Evolutionary conservation across 1,140 invertebrate species (phyloP).

Genomic region (Sminthurides bifidus): DNA sequence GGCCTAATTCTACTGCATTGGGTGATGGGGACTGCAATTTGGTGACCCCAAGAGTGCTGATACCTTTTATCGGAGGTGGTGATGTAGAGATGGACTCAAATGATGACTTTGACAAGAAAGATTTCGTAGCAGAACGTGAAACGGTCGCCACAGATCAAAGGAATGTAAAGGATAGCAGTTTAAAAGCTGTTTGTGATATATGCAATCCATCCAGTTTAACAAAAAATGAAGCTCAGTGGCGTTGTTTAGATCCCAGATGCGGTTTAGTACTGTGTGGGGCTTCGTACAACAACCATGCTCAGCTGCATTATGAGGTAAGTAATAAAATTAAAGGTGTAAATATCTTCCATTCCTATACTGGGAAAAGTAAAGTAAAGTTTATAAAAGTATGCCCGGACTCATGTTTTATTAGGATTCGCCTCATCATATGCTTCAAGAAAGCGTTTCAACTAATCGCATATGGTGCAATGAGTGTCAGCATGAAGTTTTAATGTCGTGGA

Average conservation of each 20-base stretch:
- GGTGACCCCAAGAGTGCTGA: neutral
- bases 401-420: conserved; percentile 46
- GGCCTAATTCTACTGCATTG: too few species aligned
- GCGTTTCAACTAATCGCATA: conserved; percentile 62
- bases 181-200: conserved; percentile 6
- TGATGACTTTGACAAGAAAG: neutral
- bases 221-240: conserved; percentile 15
- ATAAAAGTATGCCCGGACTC: neutral
- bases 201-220: neutral
- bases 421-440: conserved; percentile 69
- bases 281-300: conserved; percentile 21
- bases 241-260: conserved; percentile 25
- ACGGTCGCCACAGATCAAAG: neutral
- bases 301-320: conserved; percentile 20
- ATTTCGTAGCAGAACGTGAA: neutral
- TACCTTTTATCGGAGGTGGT: neutral
- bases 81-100: neutral
- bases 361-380: neutral
- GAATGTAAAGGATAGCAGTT: neutral
- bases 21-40: too few species aligned
- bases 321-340: neutral
- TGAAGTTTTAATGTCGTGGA: conserved; percentile 50
- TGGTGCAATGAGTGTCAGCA: conserved; percentile 75
- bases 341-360: neutral
- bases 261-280: conserved; percentile 21